Evolutionary conservation across 2,888 invertebrate species (phyloP).

Genomic region (Glomeris marginata): DNA sequence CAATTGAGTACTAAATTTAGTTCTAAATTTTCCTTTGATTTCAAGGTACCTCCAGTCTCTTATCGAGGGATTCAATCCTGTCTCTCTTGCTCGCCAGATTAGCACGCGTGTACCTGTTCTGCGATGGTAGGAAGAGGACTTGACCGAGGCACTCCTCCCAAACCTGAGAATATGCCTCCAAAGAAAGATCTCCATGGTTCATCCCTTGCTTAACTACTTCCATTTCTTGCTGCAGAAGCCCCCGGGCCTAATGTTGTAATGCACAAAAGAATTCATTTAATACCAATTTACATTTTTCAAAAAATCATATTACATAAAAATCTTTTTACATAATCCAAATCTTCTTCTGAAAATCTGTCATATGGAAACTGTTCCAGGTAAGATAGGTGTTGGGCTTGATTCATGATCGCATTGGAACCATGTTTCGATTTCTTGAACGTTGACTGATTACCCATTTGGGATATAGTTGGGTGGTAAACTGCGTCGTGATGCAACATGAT

Average conservation of each 20-base stretch:
- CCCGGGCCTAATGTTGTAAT: conserved; percentile 38
- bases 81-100: conserved; percentile 93
- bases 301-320: neutral
- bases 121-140: conserved; percentile 77
- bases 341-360: conserved; percentile 49
- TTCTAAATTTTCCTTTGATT: neutral
- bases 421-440: conserved; percentile 25
- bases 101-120: conserved; percentile 83
- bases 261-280: neutral
- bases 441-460: conserved; percentile 25
- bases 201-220: conserved; percentile 78
- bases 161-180: conserved; percentile 84
- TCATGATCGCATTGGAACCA: conserved; percentile 31
- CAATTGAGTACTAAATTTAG: too few relatives aligned
- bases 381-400: conserved; percentile 54
- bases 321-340: conserved; percentile 31
- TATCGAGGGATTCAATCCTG: conserved; percentile 81
- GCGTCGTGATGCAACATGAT: conserved; percentile 87
- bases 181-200: conserved; percentile 84
- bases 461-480: conserved; percentile 50
- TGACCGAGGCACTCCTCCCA: conserved; percentile 91
- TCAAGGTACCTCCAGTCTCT: conserved; percentile 53
- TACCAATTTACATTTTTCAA: too few relatives aligned
- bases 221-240: conserved; percentile 65
- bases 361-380: conserved; percentile 80